Percentiles rank a stretch among this genome's conserved stretches.
Conservation (phyloP, 2,113 vertebrate species). For the Haplochromis vanheusdeni region DNA sequence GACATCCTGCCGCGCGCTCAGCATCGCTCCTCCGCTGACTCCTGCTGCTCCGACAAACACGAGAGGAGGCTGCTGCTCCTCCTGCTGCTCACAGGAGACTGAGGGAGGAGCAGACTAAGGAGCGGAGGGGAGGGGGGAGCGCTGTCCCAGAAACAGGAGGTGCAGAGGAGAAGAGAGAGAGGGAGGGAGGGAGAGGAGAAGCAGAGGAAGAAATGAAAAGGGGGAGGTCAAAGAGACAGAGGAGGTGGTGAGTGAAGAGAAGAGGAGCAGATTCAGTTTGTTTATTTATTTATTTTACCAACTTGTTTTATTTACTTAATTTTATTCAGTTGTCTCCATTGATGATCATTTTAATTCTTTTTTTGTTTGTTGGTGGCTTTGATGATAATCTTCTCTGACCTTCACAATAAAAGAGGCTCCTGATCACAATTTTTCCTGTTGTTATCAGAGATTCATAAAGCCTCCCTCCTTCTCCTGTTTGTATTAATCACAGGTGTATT, state of each 20-base stretch:
- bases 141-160: background rate
- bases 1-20: conserved; percentile 70
- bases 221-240: background rate
- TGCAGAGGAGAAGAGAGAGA: background rate
- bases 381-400: background rate
- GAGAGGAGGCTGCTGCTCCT: background rate
- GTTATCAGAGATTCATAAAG: background rate
- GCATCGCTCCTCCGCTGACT: conserved; percentile 45
- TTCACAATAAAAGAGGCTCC: background rate
- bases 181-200: background rate
- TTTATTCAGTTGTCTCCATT: background rate
- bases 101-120: background rate
- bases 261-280: background rate
- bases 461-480: background rate
- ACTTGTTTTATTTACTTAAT: background rate
- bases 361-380: background rate
- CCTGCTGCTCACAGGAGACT: background rate
- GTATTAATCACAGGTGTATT: background rate
- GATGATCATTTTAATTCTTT: background rate
- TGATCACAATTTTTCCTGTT: background rate
- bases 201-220: background rate
- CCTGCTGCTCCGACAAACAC: background rate
- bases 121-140: background rate
- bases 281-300: background rate
- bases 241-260: background rate